These are phyloP conservation scores for Okapia johnstoni DNA, from an alignment of 2,113 vertebrate genomes.

Conservation along the genomic window DNA sequence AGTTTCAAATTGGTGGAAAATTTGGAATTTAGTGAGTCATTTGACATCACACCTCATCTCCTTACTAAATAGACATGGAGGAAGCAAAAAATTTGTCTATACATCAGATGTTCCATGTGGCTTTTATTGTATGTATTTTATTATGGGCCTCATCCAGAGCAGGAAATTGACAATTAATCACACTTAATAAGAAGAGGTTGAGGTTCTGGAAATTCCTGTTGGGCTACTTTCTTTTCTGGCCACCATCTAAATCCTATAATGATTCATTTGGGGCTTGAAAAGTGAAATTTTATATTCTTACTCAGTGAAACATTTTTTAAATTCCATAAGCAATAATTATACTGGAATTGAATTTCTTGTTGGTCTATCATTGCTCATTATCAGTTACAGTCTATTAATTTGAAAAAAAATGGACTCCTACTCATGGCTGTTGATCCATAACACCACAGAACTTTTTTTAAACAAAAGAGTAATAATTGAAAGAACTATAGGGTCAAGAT, in stretches of 20 bases:
- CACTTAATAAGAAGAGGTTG: background rate
- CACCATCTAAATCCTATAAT: background rate
- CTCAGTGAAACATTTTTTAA: background rate
- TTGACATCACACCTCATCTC: background rate
- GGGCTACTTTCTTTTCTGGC: background rate
- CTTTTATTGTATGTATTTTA: background rate
- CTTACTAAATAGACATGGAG: background rate
- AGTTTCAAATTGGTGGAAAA: background rate
- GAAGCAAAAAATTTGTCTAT: background rate
- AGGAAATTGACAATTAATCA: background rate
- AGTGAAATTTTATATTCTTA: constrained; percentile 39
- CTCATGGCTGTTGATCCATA: background rate
- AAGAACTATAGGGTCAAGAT: background rate
- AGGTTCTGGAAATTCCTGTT: background rate
- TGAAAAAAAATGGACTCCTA: background rate
- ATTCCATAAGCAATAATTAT: background rate
- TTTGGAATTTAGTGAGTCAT: constrained; percentile 13
- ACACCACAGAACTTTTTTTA: background rate
- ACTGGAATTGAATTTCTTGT: background rate
- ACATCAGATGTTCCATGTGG: background rate
- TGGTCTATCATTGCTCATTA: background rate
- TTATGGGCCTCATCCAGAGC: background rate
- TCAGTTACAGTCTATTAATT: background rate
- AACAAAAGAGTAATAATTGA: background rate
- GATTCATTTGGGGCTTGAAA: constrained; percentile 23